Evolutionary conservation across 1,140 invertebrate species (phyloP).

Genomic region (Plectrocnemia conspersa): DNA sequence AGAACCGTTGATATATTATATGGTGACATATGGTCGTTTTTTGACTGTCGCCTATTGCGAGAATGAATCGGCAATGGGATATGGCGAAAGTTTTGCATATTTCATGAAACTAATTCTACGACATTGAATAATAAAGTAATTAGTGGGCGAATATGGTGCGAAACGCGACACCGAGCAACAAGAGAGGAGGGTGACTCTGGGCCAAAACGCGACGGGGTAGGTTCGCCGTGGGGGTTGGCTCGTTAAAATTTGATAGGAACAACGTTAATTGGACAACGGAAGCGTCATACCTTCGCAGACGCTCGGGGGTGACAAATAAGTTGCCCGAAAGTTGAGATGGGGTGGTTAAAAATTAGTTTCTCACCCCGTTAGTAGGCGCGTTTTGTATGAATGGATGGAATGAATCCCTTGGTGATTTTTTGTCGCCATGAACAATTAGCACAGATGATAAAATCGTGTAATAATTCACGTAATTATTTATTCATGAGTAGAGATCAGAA

Average conservation of each 20-base stretch:
- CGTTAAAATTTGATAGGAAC: slow-evolving; percentile 38
- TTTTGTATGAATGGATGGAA: no score
- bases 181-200: slow-evolving; percentile 20
- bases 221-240: slow-evolving; percentile 13
- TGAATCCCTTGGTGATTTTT: no score
- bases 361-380: no score
- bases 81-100: slow-evolving; percentile 21
- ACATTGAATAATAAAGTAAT: slow-evolving; percentile 36
- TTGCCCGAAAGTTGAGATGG: slow-evolving; percentile 6
- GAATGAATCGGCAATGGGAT: slow-evolving; percentile 14
- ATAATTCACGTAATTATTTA: no score
- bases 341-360: no score
- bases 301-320: slow-evolving; percentile 22
- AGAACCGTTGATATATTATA: no score
- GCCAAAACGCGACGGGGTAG: slow-evolving; percentile 11
- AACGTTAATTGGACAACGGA: slow-evolving; percentile 36
- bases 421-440: no score
- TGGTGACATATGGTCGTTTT: no score
- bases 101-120: slow-evolving; percentile 23
- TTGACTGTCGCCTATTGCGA: no score
- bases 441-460: no score
- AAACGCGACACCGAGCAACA: slow-evolving; percentile 33
- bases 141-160: slow-evolving; percentile 34
- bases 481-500: no score
- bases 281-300: slow-evolving; percentile 23